Evolutionary conservation across 2,888 invertebrate genomes (phyloP), one percentile per base, ranked within the genome.

Genomic region (Scelioninae gen. 1): DNA sequence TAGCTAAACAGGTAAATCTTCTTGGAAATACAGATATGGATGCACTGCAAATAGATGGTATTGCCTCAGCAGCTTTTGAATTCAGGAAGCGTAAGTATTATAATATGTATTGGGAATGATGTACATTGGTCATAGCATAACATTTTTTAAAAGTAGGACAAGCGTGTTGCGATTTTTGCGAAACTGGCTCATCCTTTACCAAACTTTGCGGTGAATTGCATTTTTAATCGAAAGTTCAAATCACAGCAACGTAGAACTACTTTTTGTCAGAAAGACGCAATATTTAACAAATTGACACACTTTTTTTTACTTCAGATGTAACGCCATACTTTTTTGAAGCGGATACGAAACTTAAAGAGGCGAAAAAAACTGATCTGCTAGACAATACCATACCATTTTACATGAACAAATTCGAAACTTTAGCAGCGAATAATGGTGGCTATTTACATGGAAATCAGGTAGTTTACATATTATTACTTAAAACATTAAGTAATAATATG

Each of bases 361-460:
- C 86, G 34, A 90, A 84, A 47, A 89, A 88, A 69, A 78, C 83
- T 38, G 86, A 89, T 34, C 81, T 88, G n/a, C 60, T 89, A 69
- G 76, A 66, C 5, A 86, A 75, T 0, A 80, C 82, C 23, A 85
- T 90, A 58, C 91, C 91, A n/a, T 89, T 87, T 80, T 90, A 87
- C 55, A 55, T 91, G 68, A 83, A 84, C 8, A 89, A 84, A 71
- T 84, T 91, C 15, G 90, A 91, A 56, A 82, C 87, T 7, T 69
- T 89, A 58, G 90, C 82, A 0, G 84, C 86, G 58, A 86, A 84
- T 4, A 90, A 90, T 47, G 86, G 75, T 7, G 91, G 91, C 40
- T 90, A 90, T 80, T 87, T 92, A n/a, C 88, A 90, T 38, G 88
- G 88, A 32, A 87, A 87, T 53, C 84, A 89, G 83, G 91, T 91